Evolutionary conservation across 2,797 vertebrate genomes (phyloP).

Genomic region (Microhierax caerulescens): DNA sequence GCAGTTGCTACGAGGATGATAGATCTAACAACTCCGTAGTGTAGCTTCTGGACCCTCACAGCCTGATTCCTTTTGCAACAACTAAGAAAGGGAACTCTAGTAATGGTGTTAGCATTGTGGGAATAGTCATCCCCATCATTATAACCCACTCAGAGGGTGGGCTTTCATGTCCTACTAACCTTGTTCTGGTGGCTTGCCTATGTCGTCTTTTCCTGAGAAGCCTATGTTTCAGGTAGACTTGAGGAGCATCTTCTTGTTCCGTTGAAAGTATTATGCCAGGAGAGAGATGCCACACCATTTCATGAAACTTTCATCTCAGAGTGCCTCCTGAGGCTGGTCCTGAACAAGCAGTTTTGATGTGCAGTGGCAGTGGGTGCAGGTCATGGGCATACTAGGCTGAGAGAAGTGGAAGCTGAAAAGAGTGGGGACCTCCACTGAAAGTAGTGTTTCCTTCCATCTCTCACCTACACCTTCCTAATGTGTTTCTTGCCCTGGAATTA

Average conservation of each 20-base stretch:
- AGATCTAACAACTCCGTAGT: fast-evolving
- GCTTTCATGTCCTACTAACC: neutral
- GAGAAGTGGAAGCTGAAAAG: neutral
- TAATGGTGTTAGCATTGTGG: neutral
- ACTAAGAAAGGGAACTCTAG: neutral
- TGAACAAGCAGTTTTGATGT: neutral
- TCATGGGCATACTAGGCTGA: neutral
- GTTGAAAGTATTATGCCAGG: neutral
- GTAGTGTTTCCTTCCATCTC: neutral
- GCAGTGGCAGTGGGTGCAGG: neutral
- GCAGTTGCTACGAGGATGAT: neutral
- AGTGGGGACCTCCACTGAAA: neutral
- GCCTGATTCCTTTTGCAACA: neutral
- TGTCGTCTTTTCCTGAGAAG: neutral
- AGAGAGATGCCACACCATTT: neutral
- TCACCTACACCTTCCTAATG: neutral
- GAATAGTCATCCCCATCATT: neutral
- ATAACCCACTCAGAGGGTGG: neutral
- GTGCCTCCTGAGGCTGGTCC: neutral
- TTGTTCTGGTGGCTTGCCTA: neutral
- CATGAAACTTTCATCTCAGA: neutral
- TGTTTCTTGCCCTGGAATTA: neutral
- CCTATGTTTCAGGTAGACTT: neutral
- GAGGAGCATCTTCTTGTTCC: neutral
- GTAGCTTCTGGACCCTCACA: neutral